phyloP scores from a whole-genome alignment of 1,140 invertebrate species.

The Drosophila pallidifrons region DNA sequence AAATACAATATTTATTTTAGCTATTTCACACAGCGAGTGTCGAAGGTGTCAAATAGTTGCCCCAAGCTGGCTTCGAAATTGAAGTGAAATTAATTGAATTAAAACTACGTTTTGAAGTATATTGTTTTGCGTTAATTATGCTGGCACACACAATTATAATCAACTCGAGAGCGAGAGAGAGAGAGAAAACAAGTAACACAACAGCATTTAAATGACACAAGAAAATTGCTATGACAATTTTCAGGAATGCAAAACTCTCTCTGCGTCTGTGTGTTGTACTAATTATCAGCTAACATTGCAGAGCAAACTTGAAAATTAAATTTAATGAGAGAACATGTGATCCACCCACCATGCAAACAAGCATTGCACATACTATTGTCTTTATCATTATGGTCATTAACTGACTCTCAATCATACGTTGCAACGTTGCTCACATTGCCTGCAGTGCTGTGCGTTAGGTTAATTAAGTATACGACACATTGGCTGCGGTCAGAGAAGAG shows the following conservation, averaged over 20 bases:
- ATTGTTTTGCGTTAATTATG: not conserved
- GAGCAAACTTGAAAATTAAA: slow-evolving; percentile 35
- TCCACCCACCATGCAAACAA: not conserved
- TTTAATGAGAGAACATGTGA: slow-evolving; percentile 24
- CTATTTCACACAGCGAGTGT: not conserved
- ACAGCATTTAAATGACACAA: slow-evolving; percentile 4
- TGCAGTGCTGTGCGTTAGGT: not conserved
- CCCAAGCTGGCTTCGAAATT: not conserved
- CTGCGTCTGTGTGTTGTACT: slow-evolving; percentile 3
- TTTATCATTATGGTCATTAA: slow-evolving; percentile 2
- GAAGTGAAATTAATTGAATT: slow-evolving; percentile 5
- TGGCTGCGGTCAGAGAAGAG: not conserved
- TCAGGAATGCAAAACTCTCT: not conserved
- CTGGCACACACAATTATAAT: slow-evolving; percentile 29
- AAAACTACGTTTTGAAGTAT: not conserved
- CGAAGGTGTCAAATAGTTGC: not conserved
- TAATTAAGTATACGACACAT: not conserved
- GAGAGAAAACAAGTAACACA: too few species aligned
- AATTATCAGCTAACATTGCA: slow-evolving; percentile 38
- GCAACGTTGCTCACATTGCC: not conserved
- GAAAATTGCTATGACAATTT: slow-evolving; percentile 32
- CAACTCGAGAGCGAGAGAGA: slow-evolving; percentile 14
- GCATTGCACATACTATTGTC: not conserved
- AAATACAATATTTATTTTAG: not conserved
- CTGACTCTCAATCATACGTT: not conserved